Conservation (phyloP, 2,113 vertebrate species). For the Rhea americana region DNA sequence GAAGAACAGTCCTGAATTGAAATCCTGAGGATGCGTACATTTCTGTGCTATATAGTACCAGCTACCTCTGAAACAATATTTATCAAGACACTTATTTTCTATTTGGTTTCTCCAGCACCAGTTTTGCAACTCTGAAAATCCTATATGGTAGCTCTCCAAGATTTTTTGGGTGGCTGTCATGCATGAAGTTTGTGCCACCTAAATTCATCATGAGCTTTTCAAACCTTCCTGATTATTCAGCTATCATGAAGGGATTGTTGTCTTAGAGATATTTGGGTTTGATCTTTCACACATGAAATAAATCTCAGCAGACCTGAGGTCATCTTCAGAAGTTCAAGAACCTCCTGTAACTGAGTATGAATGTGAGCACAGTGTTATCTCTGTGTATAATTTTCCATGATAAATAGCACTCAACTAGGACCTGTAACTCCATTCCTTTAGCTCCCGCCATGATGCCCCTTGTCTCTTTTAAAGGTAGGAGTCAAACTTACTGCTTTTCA, state of each 20-base stretch:
- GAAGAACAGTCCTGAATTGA: neutral
- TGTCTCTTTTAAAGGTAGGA: neutral
- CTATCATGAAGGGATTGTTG: neutral
- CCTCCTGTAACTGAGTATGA: neutral
- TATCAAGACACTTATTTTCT: neutral
- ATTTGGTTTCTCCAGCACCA: neutral
- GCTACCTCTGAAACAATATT: neutral
- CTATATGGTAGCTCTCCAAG: neutral
- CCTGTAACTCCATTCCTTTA: neutral
- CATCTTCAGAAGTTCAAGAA: neutral
- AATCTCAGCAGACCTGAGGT: conserved; percentile 8
- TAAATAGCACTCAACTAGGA: neutral
- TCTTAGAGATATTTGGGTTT: conserved; percentile 24
- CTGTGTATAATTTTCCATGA: neutral
- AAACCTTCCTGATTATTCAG: conserved; percentile 13
- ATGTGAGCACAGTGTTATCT: neutral
- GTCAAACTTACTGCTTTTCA: neutral
- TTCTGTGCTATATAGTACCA: neutral
- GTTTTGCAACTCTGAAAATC: neutral
- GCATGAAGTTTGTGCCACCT: neutral
- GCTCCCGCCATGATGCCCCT: neutral
- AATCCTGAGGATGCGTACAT: neutral
- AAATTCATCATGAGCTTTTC: conserved; percentile 1
- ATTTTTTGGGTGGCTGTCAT: neutral
- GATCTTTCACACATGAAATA: neutral